Evolutionary conservation across 2,888 invertebrate genomes (phyloP), one percentile per base, ranked within the genome.

Genomic region (Ophonus ardosiacus): DNA sequence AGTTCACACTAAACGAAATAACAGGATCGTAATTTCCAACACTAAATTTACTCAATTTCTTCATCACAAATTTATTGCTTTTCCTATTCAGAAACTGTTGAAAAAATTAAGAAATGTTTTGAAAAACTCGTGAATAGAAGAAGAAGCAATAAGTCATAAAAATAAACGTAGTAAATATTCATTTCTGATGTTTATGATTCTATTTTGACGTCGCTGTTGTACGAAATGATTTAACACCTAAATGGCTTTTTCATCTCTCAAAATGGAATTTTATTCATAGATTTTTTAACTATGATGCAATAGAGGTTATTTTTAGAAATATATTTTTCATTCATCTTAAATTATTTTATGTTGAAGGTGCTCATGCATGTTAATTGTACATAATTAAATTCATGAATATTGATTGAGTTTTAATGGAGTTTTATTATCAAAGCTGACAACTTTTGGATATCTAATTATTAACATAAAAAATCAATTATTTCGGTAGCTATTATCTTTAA

Each of bases 41-140:
- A 15, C 71, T 38, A 68, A 68, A 38, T 74, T 43, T 40, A 74
- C 18, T 21, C 40, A 74, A 74, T 43, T 43, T 74, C 7, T 74
- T 74, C 71, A 74, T 74, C 18, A 15, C 38, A 40, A 78, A 78
- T 78, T 78, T 78, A 78, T 78, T 78, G 71, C 8, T 13, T 43
- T 68, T 51, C 40, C 17, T 74, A 74, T 43, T 74, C 71, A 74
- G 18, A n/a, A 18, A 15, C 18, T 17, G 40, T 43, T 57, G 21
- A 78, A 78, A 78, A 78, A 78, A 78, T 78, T 78, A 57, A 79
- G 61, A 79, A 79, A 61, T 61, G 15, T 79, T 61, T 79, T 79
- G 38, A 61, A 59, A 74, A 74, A 51, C 71, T 57, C 21, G 18
- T 78, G 78, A 78, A 78, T 78, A 57, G 78, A 78, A 78, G 31